phyloP scores from a whole-genome alignment of 1,140 invertebrate genomes.

The Belonocnema kinseyi region DNA sequence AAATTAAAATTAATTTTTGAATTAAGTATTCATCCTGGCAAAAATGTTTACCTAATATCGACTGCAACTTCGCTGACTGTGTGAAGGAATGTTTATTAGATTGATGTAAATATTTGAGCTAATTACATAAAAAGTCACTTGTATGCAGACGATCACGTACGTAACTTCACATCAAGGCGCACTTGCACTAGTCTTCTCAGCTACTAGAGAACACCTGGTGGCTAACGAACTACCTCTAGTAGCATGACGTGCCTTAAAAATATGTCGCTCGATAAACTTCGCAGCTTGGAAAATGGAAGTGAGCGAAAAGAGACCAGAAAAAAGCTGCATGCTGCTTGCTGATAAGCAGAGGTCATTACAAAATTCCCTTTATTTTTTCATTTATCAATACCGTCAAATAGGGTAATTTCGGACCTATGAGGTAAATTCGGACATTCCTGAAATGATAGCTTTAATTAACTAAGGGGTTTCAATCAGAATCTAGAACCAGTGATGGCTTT shows the following conservation, averaged over 20 bases:
- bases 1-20: no score
- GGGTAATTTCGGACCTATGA: no score
- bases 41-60: no score
- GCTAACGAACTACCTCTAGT: conserved; percentile 46
- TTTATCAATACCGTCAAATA: no score
- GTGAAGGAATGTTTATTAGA: background rate
- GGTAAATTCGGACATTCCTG: no score
- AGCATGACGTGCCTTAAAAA: conserved; percentile 45
- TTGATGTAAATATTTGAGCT: background rate
- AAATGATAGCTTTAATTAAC: no score
- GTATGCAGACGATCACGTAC: background rate
- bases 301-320: background rate
- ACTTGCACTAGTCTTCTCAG: background rate
- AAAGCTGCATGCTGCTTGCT: background rate
- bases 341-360: background rate
- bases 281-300: background rate
- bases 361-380: no score
- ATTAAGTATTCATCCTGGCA: no score
- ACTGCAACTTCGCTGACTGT: no score
- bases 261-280: conserved; percentile 53
- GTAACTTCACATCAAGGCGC: conserved; percentile 30
- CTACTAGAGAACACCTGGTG: conserved; percentile 44
- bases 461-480: no score
- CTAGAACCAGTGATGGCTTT: no score
- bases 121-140: background rate